Base-by-base conservation (phyloP, 2,888 invertebrate species). In the Dolichomitus sp. region DNA sequence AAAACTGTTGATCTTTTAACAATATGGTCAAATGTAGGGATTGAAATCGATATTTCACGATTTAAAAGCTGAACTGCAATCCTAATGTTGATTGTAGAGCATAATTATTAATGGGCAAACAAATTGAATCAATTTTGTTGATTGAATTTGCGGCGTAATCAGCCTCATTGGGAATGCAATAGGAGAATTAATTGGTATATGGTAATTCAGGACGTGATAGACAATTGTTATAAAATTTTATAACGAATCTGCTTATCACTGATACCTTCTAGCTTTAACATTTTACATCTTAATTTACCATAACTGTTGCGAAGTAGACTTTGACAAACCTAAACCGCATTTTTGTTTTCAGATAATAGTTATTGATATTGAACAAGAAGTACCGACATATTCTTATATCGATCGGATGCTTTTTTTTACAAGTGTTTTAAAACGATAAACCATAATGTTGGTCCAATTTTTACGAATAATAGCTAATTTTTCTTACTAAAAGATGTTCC, bases 111-210 rank as follows among this genome's bases (percentile, higher is more conserved):
- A 61, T 40, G 40, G 61, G 40, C 30, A 11, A 2, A 19, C 40
- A 61, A 61, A 61, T 61, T 61, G 61, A 23, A 61, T 19, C 40
- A 17, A 11, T 17, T 40, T 61, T 5, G 61, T 61, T 61, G 40
- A 61, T 61, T 61, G 61, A 19, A 61, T 40, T 23, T 40, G 40
- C 12, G 61, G 12, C 17, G 12, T 23, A 23, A 23, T 23, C 40
- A 9, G 30, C 40, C 19, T 12, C 11, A 37, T 5, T 40, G 61
- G 17, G 2, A 61, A 40, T 12, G 11, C 40, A 11, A 37, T 6
- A 14, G 17, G 14, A 17, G 9, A 2, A 37, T 59, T 17, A 14
- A 17, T 59, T 23, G 37, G 37, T 50, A 4, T 19, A 50, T 17
- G 17, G 42, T 42, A 12, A 50, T 57, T 11, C 17, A 6, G 19